Evolutionary conservation across 2,113 vertebrate species (phyloP), one percentile per base, ranked within the genome.

Genomic region (Gavialis gangeticus): DNA sequence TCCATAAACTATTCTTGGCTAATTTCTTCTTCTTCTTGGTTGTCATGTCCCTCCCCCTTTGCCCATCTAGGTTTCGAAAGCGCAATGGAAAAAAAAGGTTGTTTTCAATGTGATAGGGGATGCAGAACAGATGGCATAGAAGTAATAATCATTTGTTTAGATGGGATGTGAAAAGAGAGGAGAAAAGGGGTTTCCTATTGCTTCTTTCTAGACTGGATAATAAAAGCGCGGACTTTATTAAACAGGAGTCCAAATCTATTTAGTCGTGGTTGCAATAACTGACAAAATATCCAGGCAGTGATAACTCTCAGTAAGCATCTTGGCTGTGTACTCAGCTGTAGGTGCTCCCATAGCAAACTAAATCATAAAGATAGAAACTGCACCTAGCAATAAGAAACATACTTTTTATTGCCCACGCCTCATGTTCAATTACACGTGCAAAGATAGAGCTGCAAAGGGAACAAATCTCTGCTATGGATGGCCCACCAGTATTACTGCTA

Each of bases 391-490:
- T 37, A 21, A 71, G 69, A 71, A 34, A 19, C 4, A 0, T 3
- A 6, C 11, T 59, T 30, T 77, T 4, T 10, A 1, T 56, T 78
- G 14, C 12, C 63, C 28, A 71, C 19, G 24, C 69, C 21, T 64
- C 58, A 11, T 22, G 67, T 71, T 79, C 46, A 64, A 18, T 30
- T 30, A 12, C 17, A 1, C 2, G 0, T 4, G 5, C 11, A 1
- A 13, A 93, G 84, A 13, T 4, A 75, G 24, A 62, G n/a, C 55
- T 1, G 1, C 3, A 4, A 2, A 4, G 24, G 67, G 84, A 66
- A 2, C 0, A 24, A 79, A 46, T 8, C 6, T 66, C 10, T 1
- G 3, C 5, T 71, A 69, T n/a, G 34, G 12, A 21, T 22, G 21
- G 21, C 3, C 17, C 87, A 37, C 17, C 1, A 0, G 59, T 67